phyloP scores from a whole-genome alignment of 2,888 invertebrate species.

The Furcula furcula region DNA sequence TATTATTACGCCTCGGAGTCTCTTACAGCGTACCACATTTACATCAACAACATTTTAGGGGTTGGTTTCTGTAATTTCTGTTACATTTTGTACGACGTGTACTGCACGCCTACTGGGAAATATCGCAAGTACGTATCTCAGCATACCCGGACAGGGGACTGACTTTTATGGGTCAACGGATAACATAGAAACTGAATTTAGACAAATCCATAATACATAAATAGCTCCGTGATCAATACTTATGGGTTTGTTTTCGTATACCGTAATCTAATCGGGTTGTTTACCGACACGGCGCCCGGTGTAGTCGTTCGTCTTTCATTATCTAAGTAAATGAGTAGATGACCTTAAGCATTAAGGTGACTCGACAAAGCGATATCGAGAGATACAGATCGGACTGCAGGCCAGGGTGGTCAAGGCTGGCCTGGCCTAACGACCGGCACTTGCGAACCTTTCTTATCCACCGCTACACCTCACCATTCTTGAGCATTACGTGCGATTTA shows the following conservation, averaged over 20 bases:
- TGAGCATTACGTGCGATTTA: constrained; percentile 74
- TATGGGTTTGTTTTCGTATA: constrained; percentile 28
- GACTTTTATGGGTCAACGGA: too few species aligned
- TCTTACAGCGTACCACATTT: too few species aligned
- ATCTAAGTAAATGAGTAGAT: constrained; percentile 41
- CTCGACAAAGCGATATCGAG: constrained; percentile 39
- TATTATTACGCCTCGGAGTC: too few species aligned
- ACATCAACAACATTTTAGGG: too few species aligned
- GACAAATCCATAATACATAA: not conserved
- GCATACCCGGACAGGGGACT: too few species aligned
- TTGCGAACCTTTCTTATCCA: constrained; percentile 47
- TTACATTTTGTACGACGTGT: too few species aligned
- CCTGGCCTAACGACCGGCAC: constrained; percentile 13
- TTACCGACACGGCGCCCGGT: constrained; percentile 14
- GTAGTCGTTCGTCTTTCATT: constrained; percentile 25
- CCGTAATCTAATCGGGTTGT: constrained; percentile 21
- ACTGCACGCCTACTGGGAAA: too few species aligned
- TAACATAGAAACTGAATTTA: not conserved
- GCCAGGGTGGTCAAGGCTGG: constrained; percentile 59
- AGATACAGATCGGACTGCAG: constrained; percentile 56
- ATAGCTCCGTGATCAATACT: constrained; percentile 15
- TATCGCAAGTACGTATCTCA: too few species aligned
- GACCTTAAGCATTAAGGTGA: constrained; percentile 37
- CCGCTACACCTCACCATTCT: constrained; percentile 47
- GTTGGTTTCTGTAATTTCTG: too few species aligned